Base-by-base conservation (phyloP, 2,113 vertebrate genomes). In the Dicentrarchus labrax region DNA sequence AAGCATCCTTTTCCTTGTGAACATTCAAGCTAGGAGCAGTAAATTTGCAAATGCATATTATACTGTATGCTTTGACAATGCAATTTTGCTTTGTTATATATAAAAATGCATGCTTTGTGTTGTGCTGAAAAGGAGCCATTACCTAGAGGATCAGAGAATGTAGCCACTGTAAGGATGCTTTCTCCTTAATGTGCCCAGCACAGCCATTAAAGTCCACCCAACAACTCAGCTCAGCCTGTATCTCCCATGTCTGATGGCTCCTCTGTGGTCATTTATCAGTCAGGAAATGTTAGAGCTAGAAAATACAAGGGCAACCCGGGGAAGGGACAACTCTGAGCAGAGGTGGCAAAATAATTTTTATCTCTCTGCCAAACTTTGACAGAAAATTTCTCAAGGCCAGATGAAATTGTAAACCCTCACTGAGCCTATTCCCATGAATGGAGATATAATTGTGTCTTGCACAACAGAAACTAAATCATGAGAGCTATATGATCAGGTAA, bases 181-280 rank as follows among this genome's bases (percentile, higher is more conserved):
- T 80, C 53, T 36, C 66, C 67, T 82, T 85, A 74, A 86, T 87
- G 78, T 83, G 12, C 38, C 73, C 24, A 74, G 56, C 57, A 68
- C 30, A 77, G 66, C 77, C 67, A 82, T 86, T 86, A 83, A 72
- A 71, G 64, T 82, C 56, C 66, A 79, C 21, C 60, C 48, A 77
- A 54, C 75, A 77, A 80, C 74, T 82, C 66, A 19, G 72, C 69
- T 71, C 70, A 67, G 84, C 21, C 76, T 68, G 51, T 54, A 50
- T 77, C 68, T 48, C 39, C 30, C 24, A 62, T 53, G 72, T 79
- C 76, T 81, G 85, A 91, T 87, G 82, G 84, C 72, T 78, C 60
- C 80, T 71, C 61, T 64, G 68, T 45, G 60, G 71, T 89, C 85
- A 76, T 89, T 90, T 84, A 90, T 93, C 88, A 87, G 80, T 84